Percentiles rank a stretch among this genome's conserved stretches.
phyloP scores from a whole-genome alignment of 2,113 vertebrate genomes.

The Ellobius talpinus region DNA sequence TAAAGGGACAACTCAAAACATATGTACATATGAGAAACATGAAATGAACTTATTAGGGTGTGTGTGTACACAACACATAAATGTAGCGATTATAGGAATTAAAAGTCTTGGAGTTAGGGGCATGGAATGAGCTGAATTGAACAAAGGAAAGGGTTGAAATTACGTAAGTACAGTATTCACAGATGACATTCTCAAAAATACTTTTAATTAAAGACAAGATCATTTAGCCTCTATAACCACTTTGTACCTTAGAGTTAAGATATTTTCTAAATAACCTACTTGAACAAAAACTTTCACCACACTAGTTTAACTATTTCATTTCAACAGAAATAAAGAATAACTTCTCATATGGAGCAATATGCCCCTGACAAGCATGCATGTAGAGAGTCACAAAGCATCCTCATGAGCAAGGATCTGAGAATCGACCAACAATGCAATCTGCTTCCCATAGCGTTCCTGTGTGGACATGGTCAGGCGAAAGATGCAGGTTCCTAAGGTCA shows the following conservation, averaged over 20 bases:
- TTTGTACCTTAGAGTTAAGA: background rate
- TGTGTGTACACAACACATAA: background rate
- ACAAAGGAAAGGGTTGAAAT: background rate
- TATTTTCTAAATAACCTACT: background rate
- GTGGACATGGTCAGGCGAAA: background rate
- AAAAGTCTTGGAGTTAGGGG: background rate
- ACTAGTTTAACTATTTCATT: background rate
- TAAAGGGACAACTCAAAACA: background rate
- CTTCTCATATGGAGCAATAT: background rate
- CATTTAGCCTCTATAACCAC: background rate
- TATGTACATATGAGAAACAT: background rate
- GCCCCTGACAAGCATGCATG: background rate
- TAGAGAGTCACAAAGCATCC: constrained; percentile 40
- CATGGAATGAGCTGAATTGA: background rate
- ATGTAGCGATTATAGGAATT: background rate
- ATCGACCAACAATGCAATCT: constrained; percentile 27
- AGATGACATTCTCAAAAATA: background rate
- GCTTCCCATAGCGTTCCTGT: background rate
- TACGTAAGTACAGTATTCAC: background rate
- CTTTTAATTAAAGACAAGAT: background rate
- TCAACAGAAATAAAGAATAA: constrained; percentile 8
- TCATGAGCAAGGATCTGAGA: constrained; percentile 31
- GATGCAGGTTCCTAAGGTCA: background rate
- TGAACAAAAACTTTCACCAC: background rate
- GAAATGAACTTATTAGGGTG: background rate